Conservation (phyloP, 1,140 invertebrate genomes). For the Listronotus oregonensis region DNA sequence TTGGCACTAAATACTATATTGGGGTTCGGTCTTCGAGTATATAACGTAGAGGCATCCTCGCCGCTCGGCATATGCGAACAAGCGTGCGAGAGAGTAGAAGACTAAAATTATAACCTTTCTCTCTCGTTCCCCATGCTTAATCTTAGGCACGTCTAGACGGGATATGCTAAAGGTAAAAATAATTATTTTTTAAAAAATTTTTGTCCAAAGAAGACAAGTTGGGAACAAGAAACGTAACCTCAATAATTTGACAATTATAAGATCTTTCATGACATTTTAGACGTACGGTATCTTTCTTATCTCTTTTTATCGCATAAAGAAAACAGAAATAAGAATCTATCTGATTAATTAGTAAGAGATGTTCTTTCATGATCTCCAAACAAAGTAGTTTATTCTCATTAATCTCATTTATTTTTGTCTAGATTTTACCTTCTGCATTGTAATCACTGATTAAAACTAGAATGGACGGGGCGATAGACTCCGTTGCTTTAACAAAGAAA, state of each 20-base stretch:
- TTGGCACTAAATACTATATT: too few species aligned
- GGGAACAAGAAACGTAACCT: neutral
- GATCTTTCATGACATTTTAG: neutral
- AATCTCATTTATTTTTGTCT: neutral
- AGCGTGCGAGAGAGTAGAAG: too few species aligned
- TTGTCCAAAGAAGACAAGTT: neutral
- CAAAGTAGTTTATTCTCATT: neutral
- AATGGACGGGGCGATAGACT: slow-evolving; percentile 1
- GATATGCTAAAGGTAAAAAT: too few species aligned
- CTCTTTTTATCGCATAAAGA: slow-evolving; percentile 8
- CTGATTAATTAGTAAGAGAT: neutral
- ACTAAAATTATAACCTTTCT: too few species aligned
- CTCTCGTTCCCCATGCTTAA: too few species aligned
- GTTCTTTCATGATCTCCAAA: neutral
- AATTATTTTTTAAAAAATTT: too few species aligned
- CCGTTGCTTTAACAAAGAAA: slow-evolving; percentile 5
- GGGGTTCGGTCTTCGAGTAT: too few species aligned
- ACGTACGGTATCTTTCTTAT: slow-evolving; percentile 6
- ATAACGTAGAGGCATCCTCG: too few species aligned
- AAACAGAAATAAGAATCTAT: neutral
- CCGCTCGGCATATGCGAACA: too few species aligned
- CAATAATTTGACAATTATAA: neutral
- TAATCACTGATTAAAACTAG: neutral
- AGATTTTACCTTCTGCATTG: neutral
- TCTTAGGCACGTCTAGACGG: too few species aligned